Percentiles rank a stretch among this genome's conserved stretches.
Conservation (phyloP, 2,797 vertebrate genomes). For the Platyrinchus mystaceus region DNA sequence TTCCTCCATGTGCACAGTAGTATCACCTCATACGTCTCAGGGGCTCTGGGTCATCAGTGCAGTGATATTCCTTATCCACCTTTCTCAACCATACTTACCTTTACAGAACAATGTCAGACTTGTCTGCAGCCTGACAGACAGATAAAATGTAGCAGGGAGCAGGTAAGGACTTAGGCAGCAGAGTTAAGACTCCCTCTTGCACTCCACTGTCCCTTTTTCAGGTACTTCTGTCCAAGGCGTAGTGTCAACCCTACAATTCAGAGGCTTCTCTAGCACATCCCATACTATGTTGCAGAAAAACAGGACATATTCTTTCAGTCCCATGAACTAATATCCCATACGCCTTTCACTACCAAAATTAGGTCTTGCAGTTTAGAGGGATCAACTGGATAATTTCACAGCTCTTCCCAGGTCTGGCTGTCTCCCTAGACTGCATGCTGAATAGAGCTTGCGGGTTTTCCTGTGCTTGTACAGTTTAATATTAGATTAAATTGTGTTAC, state of each 20-base stretch:
- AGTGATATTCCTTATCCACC: neutral
- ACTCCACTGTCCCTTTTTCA: neutral
- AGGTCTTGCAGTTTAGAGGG: neutral
- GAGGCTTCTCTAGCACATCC: neutral
- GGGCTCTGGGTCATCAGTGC: accelerated
- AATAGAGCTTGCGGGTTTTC: neutral
- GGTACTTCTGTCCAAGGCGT: neutral
- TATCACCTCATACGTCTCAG: neutral
- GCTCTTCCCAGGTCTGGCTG: neutral
- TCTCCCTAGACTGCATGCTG: neutral
- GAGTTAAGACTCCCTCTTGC: neutral
- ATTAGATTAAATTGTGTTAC: neutral
- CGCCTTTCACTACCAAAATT: neutral
- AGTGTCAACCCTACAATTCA: neutral
- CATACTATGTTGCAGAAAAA: neutral
- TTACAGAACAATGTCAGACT: neutral
- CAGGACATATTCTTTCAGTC: neutral
- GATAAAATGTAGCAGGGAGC: neutral
- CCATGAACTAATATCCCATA: neutral
- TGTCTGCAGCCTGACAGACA: accelerated
- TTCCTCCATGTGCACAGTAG: neutral
- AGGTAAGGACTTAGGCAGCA: neutral
- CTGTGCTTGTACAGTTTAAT: neutral
- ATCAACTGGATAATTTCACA: neutral
- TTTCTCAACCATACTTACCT: neutral